phyloP scores from a whole-genome alignment of 2,113 vertebrate genomes.

The Elachura formosa region DNA sequence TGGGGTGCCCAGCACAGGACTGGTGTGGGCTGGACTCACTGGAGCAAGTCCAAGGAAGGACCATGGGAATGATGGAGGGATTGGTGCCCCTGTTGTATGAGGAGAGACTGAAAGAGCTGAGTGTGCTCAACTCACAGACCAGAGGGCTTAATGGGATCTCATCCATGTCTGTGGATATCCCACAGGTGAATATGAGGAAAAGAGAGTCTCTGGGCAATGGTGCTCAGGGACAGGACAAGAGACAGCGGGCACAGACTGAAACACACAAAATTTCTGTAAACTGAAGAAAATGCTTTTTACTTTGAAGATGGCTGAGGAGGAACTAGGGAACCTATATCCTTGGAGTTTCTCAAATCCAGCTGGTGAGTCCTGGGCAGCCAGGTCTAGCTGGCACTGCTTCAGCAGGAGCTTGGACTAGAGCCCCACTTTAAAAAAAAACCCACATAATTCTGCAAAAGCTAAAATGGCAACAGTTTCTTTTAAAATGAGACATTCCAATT shows the following conservation, averaged over 20 bases:
- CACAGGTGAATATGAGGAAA: neutral
- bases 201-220: neutral
- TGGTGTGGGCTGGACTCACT: neutral
- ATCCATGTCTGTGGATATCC: neutral
- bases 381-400: neutral
- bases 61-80: neutral
- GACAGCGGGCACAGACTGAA: neutral
- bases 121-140: neutral
- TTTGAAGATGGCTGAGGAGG: neutral
- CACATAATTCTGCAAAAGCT: neutral
- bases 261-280: neutral
- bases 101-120: neutral
- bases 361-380: neutral
- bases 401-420: neutral
- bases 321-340: neutral
- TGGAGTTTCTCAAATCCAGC: neutral
- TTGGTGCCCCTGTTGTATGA: neutral
- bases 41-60: neutral
- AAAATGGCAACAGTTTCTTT: neutral
- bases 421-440: neutral
- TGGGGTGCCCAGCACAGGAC: neutral
- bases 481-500: neutral
- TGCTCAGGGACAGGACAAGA: neutral
- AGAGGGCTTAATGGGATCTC: neutral
- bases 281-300: neutral